phyloP scores from a whole-genome alignment of 2,797 vertebrate genomes.

The Pristis pectinata region DNA sequence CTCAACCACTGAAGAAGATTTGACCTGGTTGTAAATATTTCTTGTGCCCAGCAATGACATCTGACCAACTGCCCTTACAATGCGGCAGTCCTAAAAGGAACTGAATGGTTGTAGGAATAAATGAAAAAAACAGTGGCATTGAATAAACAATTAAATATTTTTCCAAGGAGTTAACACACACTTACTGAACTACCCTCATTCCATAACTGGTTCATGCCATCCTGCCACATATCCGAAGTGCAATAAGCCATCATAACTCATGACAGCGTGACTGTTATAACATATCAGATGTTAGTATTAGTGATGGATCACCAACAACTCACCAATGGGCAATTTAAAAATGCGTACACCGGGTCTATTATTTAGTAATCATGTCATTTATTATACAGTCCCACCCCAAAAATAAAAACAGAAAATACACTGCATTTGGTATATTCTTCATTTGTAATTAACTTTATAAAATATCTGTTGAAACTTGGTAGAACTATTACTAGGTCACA shows the following conservation, averaged over 20 bases:
- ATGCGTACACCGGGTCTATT: not conserved
- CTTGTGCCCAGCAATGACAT: not conserved
- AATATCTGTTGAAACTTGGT: conserved; percentile 19
- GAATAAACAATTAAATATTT: not conserved
- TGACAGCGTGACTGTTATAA: not conserved
- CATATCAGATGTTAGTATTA: not conserved
- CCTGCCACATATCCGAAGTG: not conserved
- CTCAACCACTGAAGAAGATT: not conserved
- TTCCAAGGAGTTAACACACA: no score
- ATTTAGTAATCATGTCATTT: conserved; percentile 14
- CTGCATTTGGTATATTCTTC: conserved; percentile 15
- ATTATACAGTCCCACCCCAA: conserved; percentile 5
- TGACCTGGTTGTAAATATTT: not conserved
- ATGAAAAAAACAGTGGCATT: not conserved
- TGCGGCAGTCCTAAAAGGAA: not conserved
- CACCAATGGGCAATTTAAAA: not conserved
- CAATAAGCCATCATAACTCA: not conserved
- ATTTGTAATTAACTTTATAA: conserved; percentile 23
- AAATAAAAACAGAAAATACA: conserved; percentile 6
- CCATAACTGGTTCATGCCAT: not conserved
- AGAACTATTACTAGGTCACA: conserved; percentile 2
- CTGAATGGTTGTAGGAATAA: not conserved
- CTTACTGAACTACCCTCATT: not conserved
- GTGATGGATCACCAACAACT: not conserved
- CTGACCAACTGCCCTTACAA: not conserved